Evolutionary conservation across 2,797 vertebrate genomes (phyloP), one percentile per base, ranked within the genome.

Genomic region (Rhinophrynus dorsalis): DNA sequence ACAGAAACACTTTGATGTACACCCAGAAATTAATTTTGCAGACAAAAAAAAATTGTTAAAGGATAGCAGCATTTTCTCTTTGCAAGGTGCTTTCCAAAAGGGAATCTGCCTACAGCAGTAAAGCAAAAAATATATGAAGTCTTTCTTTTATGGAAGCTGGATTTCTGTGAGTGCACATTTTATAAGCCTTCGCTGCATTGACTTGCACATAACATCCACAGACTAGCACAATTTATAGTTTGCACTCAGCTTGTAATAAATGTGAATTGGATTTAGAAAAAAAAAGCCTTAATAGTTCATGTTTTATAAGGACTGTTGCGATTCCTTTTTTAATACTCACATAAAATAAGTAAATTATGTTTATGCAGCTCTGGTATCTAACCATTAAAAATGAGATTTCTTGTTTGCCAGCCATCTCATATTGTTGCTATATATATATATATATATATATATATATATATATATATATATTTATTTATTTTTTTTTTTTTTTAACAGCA

Each of bases 291-390:
- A 83, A 84, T 77, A 78, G 76, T 59, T 80, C 77, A 74, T 84
- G 82, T 83, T 84, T 88, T 82, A 85, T 79, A 79, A 81, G 78
- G 76, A 79, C 68, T 63, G 67, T 76, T 74, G 78, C 78, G 71
- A 64, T 78, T 65, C 74, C n/a, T 57, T 63, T 56, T 77, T 78
- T 84, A 74, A 76, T 24, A 47, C 71, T 82, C 67, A 69, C 69
- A 76, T 71, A 83, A 80, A 81, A 79, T 56, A 74, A 78, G 75
- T 76, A 84, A 88, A 84, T 82, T 81, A 87, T 65, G 37, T 26
- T 62, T 71, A 78, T 44, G 18, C 29, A 78, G 76, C 73, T 71
- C 79, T 74, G 58, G 59, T 58, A 47, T 44, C 74, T 71, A 17
- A 55, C 65, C 67, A 32, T 65, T 81, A 78, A 68, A 81, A 75